Percentiles rank a stretch among this genome's conserved stretches.
Evolutionary conservation across 1,140 invertebrate genomes (phyloP).

Genomic region (Diabrotica undecimpunctata): DNA sequence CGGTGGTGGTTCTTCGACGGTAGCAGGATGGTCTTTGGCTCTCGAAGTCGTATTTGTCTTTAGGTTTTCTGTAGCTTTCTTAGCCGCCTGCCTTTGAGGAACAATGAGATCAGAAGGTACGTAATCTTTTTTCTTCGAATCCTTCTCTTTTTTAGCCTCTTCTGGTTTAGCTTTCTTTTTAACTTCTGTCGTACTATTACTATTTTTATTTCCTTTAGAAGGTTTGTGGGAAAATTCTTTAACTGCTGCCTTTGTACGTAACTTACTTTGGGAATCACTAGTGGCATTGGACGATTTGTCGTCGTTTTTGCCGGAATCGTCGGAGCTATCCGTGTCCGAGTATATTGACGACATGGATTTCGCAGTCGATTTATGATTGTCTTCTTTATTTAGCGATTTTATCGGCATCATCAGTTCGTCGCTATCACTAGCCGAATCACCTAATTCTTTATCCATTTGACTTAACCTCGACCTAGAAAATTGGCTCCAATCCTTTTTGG

Average conservation of each 20-base stretch:
- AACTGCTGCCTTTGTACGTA: constrained; percentile 76
- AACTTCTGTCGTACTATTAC: constrained; percentile 43
- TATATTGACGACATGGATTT: constrained; percentile 61
- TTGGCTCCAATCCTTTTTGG: constrained; percentile 51
- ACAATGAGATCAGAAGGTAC: constrained; percentile 77
- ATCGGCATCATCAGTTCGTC: constrained; percentile 70
- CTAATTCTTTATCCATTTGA: constrained; percentile 70
- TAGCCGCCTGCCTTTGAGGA: constrained; percentile 86
- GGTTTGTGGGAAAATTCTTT: constrained; percentile 67
- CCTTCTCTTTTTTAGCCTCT: constrained; percentile 35
- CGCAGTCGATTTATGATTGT: constrained; percentile 39
- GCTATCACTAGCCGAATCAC: constrained; percentile 65
- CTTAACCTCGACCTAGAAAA: constrained; percentile 51
- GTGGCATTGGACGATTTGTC: constrained; percentile 55
- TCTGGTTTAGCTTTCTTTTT: constrained; percentile 49
- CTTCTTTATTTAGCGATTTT: constrained; percentile 48
- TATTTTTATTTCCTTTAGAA: constrained; percentile 28
- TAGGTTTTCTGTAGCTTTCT: constrained; percentile 86
- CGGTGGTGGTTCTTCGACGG: constrained; percentile 45
- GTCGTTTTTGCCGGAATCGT: constrained; percentile 49
- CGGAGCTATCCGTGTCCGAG: constrained; percentile 65
- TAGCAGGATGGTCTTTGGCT: constrained; percentile 41
- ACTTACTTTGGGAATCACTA: constrained; percentile 63
- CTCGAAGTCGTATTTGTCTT: constrained; percentile 54
- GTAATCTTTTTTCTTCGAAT: constrained; percentile 49